phyloP scores from a whole-genome alignment of 23 tunicate species.

The Botrylloides violaceus region DNA sequence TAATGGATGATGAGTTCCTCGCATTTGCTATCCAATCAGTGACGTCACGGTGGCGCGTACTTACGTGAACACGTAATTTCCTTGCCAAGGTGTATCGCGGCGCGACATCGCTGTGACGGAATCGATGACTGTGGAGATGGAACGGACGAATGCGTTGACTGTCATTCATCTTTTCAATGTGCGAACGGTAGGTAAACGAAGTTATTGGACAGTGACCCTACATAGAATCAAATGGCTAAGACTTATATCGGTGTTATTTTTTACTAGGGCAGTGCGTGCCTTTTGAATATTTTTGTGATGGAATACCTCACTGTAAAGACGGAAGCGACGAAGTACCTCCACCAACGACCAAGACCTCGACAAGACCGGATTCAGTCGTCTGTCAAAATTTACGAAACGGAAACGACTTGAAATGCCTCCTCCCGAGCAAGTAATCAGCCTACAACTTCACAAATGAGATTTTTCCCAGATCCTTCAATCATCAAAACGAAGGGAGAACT shows the following conservation, averaged over 20 bases:
- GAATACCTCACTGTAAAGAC: conserved; percentile 34
- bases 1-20: no score
- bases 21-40: neutral
- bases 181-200: conserved; percentile 27
- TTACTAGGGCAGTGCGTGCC: conserved; percentile 44
- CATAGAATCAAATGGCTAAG: no score
- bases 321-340: conserved; percentile 56
- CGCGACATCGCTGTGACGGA: conserved; percentile 43
- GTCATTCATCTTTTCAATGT: conserved; percentile 34
- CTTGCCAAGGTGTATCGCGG: conserved; percentile 47
- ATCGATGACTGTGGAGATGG: conserved; percentile 65
- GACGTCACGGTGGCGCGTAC: no score
- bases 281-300: conserved; percentile 39
- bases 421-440: conserved; percentile 50
- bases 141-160: conserved; percentile 29
- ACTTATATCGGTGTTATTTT: no score
- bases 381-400: conserved; percentile 38
- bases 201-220: no score
- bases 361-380: neutral
- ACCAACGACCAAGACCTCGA: neutral
- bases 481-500: no score
- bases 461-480: no score
- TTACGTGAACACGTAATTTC: no score
- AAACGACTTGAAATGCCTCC: conserved; percentile 17
- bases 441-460: no score